Evolutionary conservation across 2,113 vertebrate genomes (phyloP), one percentile per base, ranked within the genome.

Genomic region (Anas platyrhynchos): DNA sequence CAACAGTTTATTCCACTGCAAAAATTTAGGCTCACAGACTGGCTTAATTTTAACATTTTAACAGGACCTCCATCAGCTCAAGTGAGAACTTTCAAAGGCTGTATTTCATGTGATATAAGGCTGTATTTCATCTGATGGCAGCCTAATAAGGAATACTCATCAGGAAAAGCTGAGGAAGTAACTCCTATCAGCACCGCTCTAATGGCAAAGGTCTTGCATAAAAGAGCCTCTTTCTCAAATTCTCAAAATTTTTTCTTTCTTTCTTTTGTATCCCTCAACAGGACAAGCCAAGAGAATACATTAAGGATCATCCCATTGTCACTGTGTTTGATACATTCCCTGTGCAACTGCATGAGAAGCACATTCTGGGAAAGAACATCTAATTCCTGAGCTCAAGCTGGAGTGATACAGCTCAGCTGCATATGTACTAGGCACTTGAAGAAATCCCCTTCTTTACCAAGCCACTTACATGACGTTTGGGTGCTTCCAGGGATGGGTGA

Each of bases 401-500:
- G 36, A 11, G 4, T 43, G 63, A 50, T 18, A 0, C 3, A 2
- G 21, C 41, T 54, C 56, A 71, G 44, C 56, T 61, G 56, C 38
- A 5, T 14, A 32, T 0, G 0, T 26, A 71, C 9, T 16, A 50
- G 54, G 36, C 58, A 41, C 31, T 11, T 38, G 26, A 31, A 91
- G 13, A 55, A 41, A 9, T 31, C 34, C 11, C 20, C n/a, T 73
- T 55, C 58, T 16, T 16, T 22, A 34, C 31, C 4, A 12, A 6
- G 41, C 11, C 29, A 66, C 25, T 67, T 13, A 18, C 0, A 34
- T 0, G 0, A 8, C 22, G 20, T 43, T 67, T 32, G 34, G 20
- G 20, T 66, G 90, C 52, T 46, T 88, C 20, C 59, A 67, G 29
- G 7, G 55, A 31, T 0, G 78, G n/a, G 46, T 34, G 38, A 83